phyloP scores from a whole-genome alignment of 1,140 invertebrate species.

The Thalassaphorura encarpata region DNA sequence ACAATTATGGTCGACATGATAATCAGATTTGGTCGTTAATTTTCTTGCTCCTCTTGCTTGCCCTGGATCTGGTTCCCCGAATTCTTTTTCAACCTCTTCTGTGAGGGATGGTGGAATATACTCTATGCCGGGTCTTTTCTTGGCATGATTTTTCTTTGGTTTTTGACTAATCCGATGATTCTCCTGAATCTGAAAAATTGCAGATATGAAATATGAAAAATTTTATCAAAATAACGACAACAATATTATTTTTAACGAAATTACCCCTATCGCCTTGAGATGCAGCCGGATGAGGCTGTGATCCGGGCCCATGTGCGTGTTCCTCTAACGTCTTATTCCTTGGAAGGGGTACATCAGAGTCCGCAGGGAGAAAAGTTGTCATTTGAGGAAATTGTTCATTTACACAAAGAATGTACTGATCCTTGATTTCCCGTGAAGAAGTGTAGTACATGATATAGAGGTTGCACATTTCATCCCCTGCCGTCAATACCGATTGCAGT shows the following conservation, averaged over 20 bases:
- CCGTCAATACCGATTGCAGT: slow-evolving; percentile 42
- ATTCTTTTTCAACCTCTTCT: background rate
- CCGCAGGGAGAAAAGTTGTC: slow-evolving; percentile 33
- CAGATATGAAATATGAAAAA: no score
- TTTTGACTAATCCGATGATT: no score
- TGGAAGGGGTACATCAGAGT: slow-evolving; percentile 39
- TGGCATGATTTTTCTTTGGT: slow-evolving; percentile 28
- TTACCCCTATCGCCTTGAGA: no score
- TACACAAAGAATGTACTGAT: slow-evolving; percentile 21
- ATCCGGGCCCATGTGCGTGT: slow-evolving; percentile 34
- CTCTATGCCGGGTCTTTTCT: slow-evolving; percentile 30
- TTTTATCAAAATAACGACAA: no score
- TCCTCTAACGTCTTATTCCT: slow-evolving; percentile 42
- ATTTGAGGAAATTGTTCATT: slow-evolving; percentile 8
- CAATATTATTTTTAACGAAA: no score
- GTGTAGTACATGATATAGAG: slow-evolving; percentile 42
- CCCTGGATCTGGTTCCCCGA: background rate
- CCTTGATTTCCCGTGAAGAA: slow-evolving; percentile 22
- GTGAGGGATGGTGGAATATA: no score
- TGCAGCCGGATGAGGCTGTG: no score
- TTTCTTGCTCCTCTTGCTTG: background rate
- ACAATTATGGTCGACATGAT: slow-evolving; percentile 12
- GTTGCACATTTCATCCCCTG: slow-evolving; percentile 60
- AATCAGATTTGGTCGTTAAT: slow-evolving; percentile 8
- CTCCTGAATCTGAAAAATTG: no score